phyloP scores from a whole-genome alignment of 1,140 invertebrate genomes.

The Pectinophora gossypiella region DNA sequence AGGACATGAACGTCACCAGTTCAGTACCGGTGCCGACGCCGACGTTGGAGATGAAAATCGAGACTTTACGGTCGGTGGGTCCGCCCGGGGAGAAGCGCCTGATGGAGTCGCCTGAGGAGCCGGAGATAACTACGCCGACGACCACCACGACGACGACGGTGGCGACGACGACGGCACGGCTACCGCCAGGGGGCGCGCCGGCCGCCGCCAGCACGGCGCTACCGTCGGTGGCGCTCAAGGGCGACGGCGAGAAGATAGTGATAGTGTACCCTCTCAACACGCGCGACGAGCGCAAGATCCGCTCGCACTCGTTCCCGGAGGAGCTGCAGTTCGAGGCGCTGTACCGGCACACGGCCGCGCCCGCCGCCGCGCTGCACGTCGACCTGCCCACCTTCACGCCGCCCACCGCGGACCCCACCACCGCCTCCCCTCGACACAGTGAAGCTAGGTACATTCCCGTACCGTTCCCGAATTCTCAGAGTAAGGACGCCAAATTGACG shows the following conservation, averaged over 20 bases:
- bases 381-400: slow-evolving; percentile 69
- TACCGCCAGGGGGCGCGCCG: slow-evolving; percentile 34
- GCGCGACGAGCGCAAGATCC: slow-evolving; percentile 67
- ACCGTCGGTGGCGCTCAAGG: slow-evolving; percentile 56
- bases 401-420: slow-evolving; percentile 28
- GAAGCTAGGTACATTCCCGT: slow-evolving; percentile 35
- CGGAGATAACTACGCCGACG: slow-evolving; percentile 48
- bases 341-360: slow-evolving; percentile 57
- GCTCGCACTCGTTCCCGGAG: slow-evolving; percentile 65
- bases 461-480: slow-evolving; percentile 19
- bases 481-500: neutral
- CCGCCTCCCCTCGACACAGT: slow-evolving; percentile 13
- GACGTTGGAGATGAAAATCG: slow-evolving; percentile 70
- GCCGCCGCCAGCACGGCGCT: slow-evolving; percentile 62
- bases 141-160: slow-evolving; percentile 43
- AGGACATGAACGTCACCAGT: slow-evolving; percentile 50
- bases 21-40: slow-evolving; percentile 59
- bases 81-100: slow-evolving; percentile 60
- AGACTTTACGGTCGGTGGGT: slow-evolving; percentile 53
- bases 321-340: slow-evolving; percentile 69
- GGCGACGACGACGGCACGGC: slow-evolving; percentile 27
- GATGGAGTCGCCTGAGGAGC: slow-evolving; percentile 58
- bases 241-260: slow-evolving; percentile 64
- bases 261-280: slow-evolving; percentile 72
- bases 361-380: slow-evolving; percentile 39